Conservation (phyloP, 2,888 invertebrate species). For the Drosophila ustulata region DNA sequence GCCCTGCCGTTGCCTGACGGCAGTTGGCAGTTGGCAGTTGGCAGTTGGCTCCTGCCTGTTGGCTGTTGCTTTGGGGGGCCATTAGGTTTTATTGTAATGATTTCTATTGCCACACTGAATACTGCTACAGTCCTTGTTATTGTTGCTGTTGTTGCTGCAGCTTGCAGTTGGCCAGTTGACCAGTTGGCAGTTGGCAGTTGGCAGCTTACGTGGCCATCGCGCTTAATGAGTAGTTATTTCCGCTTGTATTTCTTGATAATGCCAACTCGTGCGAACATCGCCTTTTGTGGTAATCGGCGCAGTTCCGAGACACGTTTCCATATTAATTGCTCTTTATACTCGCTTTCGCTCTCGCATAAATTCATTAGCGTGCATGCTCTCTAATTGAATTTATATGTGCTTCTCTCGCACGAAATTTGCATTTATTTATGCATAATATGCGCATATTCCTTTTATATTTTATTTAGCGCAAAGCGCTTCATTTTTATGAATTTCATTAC, state of each 20-base stretch:
- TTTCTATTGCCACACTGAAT: constrained; percentile 74
- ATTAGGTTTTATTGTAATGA: constrained; percentile 79
- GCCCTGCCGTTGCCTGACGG: constrained; percentile 32
- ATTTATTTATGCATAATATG: constrained; percentile 36
- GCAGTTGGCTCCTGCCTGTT: constrained; percentile 43
- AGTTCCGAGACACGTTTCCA: constrained; percentile 59
- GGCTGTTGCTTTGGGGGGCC: constrained; percentile 70
- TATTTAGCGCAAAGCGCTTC: constrained; percentile 24
- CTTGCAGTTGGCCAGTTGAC: constrained; percentile 42
- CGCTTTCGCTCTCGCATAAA: constrained; percentile 43
- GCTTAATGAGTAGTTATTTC: constrained; percentile 79
- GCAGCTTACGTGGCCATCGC: constrained; percentile 75
- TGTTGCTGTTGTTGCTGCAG: constrained; percentile 27
- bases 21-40: constrained; percentile 18
- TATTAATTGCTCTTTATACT: constrained; percentile 65
- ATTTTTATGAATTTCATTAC: constrained; percentile 50
- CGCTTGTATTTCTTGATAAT: constrained; percentile 77
- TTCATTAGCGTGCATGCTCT: constrained; percentile 63
- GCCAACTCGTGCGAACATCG: constrained; percentile 64
- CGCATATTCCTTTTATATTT: constrained; percentile 9
- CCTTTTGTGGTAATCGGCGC: constrained; percentile 59
- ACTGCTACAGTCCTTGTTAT: constrained; percentile 24
- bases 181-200: constrained; percentile 47
- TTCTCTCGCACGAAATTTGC: constrained; percentile 20
- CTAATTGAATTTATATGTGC: constrained; percentile 66